Evolutionary conservation across 37 sponge, comb jelly and placozoan genomes (phyloP), one percentile per base, ranked within the genome.

Genomic region (Spongilla lacustris): DNA sequence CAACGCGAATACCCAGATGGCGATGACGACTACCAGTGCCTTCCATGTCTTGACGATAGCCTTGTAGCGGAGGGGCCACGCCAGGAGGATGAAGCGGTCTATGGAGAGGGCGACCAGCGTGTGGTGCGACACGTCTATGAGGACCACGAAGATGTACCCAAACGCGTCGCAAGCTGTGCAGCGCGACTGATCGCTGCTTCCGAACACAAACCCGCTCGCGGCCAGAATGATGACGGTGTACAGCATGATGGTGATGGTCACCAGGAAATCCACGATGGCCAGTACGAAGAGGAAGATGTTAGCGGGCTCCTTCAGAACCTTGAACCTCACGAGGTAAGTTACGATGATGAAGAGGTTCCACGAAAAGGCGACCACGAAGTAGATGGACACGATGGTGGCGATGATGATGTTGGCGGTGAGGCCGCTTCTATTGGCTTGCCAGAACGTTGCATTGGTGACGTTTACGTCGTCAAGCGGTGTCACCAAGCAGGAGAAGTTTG

Each of bases 281-380:
- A 91, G 83, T 35, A 72, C 88, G 22, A 88, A 74, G 10, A 94
- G 83, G 19, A 91, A 81, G 10, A 94, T 76, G 75, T 94, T 89
- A 25, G 84, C 95, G 0, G 95, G 89, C 25, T 91, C 89, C 69
- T 91, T 90, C 69, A 94, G 86, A 4, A 85, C 33, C 11, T 41
- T 68, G 30, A 82, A n/a, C 33, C 88, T 88, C 66, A 83, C 9
- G 30, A 83, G 23, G 74, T 68, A 89, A 5, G 90, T 84, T 46
- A 17, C 19, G 21, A 94, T 66, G 36, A 94, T 91, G 83, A 94
- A 90, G 17, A 94, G 75, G 33, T 94, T 94, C 95, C 95, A 94
- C n/a, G 67, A 27, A 50, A 91, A 85, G 27, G 86, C 85, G 0
- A 94, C 32, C 22, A 91, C 19, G 36, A 94, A 90, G 85, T 87